These are phyloP conservation scores for Opisthocomus hoazin DNA, from an alignment of 2,113 vertebrate species.

Conservation along the genomic window DNA sequence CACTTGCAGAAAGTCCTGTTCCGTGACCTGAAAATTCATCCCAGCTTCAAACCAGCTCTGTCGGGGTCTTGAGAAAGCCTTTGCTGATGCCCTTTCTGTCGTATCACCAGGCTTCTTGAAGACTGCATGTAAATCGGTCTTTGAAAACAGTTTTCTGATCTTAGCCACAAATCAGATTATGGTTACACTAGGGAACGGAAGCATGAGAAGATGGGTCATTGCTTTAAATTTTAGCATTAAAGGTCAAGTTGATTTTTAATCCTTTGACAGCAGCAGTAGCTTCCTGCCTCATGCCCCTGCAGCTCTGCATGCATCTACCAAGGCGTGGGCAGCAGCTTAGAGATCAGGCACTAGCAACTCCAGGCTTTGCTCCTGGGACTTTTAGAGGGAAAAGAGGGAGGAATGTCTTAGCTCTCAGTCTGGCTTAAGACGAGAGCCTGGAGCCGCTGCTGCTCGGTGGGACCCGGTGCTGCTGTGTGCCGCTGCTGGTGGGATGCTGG, in stretches of 20 bases:
- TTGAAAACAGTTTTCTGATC: constrained; percentile 9
- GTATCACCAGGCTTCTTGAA: background rate
- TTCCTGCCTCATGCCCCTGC: background rate
- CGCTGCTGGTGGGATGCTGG: background rate
- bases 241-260: constrained; percentile 46
- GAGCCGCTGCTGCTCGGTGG: background rate
- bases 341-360: background rate
- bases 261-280: background rate
- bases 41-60: background rate
- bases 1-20: background rate
- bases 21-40: background rate
- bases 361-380: background rate
- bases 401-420: background rate
- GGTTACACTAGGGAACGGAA: constrained; percentile 12
- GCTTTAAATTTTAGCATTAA: constrained; percentile 29
- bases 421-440: background rate
- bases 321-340: background rate
- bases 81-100: background rate
- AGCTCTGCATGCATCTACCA: background rate
- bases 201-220: background rate
- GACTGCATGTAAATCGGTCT: background rate
- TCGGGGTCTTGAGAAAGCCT: background rate
- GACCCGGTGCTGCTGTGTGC: background rate
- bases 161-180: constrained; percentile 12
- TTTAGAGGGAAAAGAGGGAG: background rate